Conservation (phyloP, 2,113 vertebrate species). For the Notechis scutatus region DNA sequence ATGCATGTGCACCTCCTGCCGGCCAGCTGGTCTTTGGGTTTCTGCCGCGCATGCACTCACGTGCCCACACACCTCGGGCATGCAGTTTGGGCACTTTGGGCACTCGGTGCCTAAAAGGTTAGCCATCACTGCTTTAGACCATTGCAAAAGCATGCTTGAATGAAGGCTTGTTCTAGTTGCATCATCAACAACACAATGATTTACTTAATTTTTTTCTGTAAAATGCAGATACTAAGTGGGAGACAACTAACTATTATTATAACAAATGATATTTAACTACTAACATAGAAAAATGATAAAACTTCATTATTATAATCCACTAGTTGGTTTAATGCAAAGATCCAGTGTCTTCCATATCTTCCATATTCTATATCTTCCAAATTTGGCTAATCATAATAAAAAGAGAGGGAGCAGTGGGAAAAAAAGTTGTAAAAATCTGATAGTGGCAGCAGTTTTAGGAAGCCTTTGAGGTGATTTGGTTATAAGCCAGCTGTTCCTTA, state of each 20-base stretch:
- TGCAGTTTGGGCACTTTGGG: too few relatives aligned
- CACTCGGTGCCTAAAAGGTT: too few relatives aligned
- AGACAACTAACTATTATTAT: not conserved
- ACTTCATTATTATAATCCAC: not conserved
- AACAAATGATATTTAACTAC: not conserved
- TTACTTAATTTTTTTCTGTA: not conserved
- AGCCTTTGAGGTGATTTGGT: not conserved
- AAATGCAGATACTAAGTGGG: not conserved
- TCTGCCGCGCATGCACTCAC: too few relatives aligned
- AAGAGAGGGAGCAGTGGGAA: not conserved
- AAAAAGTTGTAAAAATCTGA: not conserved
- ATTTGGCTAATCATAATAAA: not conserved
- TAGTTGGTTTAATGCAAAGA: not conserved
- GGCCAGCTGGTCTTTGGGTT: too few relatives aligned
- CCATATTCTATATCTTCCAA: not conserved
- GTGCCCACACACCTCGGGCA: too few relatives aligned
- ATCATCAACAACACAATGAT: not conserved
- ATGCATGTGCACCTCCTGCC: too few relatives aligned
- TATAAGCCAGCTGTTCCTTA: not conserved
- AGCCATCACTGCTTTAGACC: not conserved
- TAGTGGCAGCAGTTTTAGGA: not conserved
- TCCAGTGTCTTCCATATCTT: not conserved
- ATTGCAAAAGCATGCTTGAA: not conserved
- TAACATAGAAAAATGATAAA: not conserved
- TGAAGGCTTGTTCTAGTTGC: not conserved